A percentile compares a stretch with the other conserved stretches of the same genome.
Conservation (phyloP, 1,140 invertebrate species). For the Lucilia cuprina region DNA sequence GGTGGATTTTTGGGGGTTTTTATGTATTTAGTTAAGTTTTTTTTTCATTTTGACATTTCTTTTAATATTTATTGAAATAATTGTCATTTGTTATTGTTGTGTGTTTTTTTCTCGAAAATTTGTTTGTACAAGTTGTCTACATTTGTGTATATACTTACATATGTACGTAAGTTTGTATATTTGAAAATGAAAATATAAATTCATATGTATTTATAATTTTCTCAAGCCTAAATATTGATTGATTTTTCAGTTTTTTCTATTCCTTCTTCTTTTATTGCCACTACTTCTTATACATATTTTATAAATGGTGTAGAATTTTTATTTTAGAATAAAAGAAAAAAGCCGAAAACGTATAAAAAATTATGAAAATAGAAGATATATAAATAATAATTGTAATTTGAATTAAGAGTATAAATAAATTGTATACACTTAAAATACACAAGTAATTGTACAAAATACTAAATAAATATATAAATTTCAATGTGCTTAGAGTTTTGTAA, state of each 20-base stretch:
- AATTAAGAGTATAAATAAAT: too few species aligned
- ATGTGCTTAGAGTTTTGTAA: too few species aligned
- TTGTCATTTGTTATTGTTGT: neutral
- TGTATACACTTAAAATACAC: too few species aligned
- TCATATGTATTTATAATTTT: conserved; percentile 7
- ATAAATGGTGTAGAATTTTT: neutral
- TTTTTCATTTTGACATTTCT: neutral
- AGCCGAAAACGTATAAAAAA: too few species aligned
- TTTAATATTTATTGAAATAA: neutral
- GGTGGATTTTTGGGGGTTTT: neutral
- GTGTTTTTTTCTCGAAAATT: neutral
- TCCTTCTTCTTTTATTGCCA: neutral
- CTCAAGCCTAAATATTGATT: conserved; percentile 3
- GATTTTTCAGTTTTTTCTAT: neutral
- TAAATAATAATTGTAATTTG: neutral
- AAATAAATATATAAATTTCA: too few species aligned
- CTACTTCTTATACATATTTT: neutral
- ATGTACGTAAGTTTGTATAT: neutral
- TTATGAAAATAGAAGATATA: neutral
- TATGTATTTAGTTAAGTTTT: neutral
- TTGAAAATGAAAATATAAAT: neutral
- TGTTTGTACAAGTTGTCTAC: neutral
- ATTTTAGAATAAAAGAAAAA: neutral
- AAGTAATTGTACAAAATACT: too few species aligned
- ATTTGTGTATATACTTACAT: neutral